A percentile compares a stretch with the other conserved stretches of the same genome.
Evolutionary conservation across 1,140 invertebrate species (phyloP).

Genomic region (Lordiphosa clarofinis): DNA sequence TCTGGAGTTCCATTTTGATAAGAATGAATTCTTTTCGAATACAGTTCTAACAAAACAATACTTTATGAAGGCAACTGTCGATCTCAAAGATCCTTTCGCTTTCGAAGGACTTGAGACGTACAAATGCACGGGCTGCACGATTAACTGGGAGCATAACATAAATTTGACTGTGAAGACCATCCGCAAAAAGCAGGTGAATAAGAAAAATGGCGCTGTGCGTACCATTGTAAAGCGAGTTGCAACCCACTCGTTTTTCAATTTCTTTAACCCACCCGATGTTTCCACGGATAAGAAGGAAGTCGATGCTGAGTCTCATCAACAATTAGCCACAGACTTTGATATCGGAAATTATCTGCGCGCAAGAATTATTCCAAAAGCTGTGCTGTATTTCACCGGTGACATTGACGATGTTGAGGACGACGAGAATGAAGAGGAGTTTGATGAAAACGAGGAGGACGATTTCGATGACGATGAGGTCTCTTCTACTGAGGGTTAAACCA

Average conservation of each 20-base stretch:
- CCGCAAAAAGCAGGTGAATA: constrained; percentile 99
- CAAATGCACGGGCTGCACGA: constrained; percentile 94
- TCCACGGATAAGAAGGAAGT: constrained; percentile 85
- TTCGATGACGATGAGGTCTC: constrained; percentile 78
- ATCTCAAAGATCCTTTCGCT: constrained; percentile 94
- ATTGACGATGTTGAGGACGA: constrained; percentile 89
- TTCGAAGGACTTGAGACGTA: constrained; percentile 99
- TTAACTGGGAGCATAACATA: constrained; percentile 98
- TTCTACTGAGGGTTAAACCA: constrained; percentile 48
- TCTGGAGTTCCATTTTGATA: constrained; percentile 95
- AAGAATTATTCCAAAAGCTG: constrained; percentile 93
- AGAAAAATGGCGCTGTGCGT: constrained; percentile 93
- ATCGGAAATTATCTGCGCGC: constrained; percentile 99
- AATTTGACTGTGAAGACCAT: constrained; percentile 98
- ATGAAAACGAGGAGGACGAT: constrained; percentile 78
- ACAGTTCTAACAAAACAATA: constrained; percentile 96
- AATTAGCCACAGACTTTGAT: constrained; percentile 96
- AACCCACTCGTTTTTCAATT: constrained; percentile 99
- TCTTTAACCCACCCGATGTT: constrained; percentile 93
- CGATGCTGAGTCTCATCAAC: constrained; percentile 84
- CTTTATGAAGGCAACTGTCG: constrained; percentile 94
- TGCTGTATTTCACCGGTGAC: constrained; percentile 96
- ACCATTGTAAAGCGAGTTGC: constrained; percentile 96
- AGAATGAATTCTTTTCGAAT: constrained; percentile 99
- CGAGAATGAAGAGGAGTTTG: constrained; percentile 81